Base-by-base conservation (phyloP, 2,797 vertebrate genomes). In the Galaxias olidus region DNA sequence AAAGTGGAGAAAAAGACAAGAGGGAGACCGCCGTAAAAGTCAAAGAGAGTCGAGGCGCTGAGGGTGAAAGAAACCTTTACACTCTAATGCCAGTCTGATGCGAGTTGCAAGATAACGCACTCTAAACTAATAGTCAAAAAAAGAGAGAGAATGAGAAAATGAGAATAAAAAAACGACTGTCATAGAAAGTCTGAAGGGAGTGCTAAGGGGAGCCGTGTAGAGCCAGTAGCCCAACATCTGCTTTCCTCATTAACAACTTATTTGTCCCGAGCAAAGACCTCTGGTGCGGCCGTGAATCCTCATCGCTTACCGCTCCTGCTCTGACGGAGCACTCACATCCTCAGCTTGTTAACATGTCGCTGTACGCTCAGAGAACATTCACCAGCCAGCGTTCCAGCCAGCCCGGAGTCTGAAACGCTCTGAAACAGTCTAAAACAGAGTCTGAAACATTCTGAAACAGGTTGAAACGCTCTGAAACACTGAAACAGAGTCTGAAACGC, bases 241-340 rank as follows among this genome's bases (percentile, higher is more conserved):
- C 66, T 89, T 86, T 88, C 73, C 67, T 65, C 80, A 79, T 89
- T n/a, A 67, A 66, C 66, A 61, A 65, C n/a, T n/a, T 58, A 13
- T 64, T 72, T 54, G 66, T 61, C 58, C 79, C 75, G 71, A 71
- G 65, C 43, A 10, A 64, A 73, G 49, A 71, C 71, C 71, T 44
- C 20, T 66, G 74, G 65, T 56, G 71, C 64, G 75, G 78, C 68
- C 70, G 78, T 76, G 77, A 59, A 65, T 68, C 51, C 64, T 55
- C 44, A 66, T 70, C 60, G 56, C 69, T 30, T 30, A 48, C 75
- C 63, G 66, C 71, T 75, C 65, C 62, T 66, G 65, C 61, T 53
- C 56, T 45, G 58, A 65, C 52, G 65, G 61, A 74, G 50, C 59
- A 42, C 67, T 70, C 72, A 44, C 64, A 49, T 76, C 72, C 71